These are phyloP conservation scores for Cryptotis parvus DNA, from an alignment of 2,113 vertebrate species.

Conservation along the genomic window DNA sequence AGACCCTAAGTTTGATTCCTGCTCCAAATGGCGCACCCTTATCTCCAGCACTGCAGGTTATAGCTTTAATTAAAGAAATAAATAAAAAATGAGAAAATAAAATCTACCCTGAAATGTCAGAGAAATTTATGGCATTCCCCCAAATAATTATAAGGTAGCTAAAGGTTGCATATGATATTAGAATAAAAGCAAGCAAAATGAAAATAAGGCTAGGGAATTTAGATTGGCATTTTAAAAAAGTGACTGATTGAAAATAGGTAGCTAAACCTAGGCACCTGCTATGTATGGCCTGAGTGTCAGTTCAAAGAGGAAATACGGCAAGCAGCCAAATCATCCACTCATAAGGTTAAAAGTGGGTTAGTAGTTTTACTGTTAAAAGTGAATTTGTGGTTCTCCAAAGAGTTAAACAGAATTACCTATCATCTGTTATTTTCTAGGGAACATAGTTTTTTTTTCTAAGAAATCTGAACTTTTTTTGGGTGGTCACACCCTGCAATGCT, in stretches of 20 bases:
- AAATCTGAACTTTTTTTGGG: no score
- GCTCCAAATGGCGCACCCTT: no score
- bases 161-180: slow-evolving; percentile 7
- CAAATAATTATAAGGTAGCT: slow-evolving; percentile 25
- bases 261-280: not conserved
- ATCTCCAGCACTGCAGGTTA: no score
- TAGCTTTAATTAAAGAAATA: no score
- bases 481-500: no score
- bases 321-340: not conserved
- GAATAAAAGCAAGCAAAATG: not conserved
- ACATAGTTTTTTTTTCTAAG: no score
- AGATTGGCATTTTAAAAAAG: slow-evolving; percentile 4
- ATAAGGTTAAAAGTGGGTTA: not conserved
- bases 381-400: not conserved
- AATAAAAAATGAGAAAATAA: slow-evolving; percentile 29
- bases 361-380: not conserved
- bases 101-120: not conserved
- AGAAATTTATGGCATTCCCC: not conserved
- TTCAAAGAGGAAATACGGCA: slow-evolving; percentile 1
- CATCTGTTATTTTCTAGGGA: slow-evolving; percentile 7
- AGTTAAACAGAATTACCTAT: slow-evolving; percentile 28
- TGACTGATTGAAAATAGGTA: not conserved
- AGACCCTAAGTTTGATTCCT: no score
- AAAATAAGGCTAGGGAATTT: slow-evolving; percentile 50
- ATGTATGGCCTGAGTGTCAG: not conserved